phyloP scores from a whole-genome alignment of 1,140 invertebrate species.

The Doryteuthis pealeii region DNA sequence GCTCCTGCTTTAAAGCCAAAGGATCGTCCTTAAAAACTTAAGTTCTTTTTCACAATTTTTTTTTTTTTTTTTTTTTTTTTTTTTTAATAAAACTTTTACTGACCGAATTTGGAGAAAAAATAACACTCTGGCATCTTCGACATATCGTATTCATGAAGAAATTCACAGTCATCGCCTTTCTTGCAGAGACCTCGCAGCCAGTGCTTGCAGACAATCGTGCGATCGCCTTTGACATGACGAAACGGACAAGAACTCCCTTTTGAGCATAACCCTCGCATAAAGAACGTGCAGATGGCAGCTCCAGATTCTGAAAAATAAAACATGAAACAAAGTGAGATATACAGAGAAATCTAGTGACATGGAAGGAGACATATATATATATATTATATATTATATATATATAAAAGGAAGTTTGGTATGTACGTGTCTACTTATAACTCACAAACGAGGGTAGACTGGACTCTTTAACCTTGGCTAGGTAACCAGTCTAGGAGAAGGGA shows the following conservation, averaged over 20 bases:
- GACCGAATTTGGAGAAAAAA: slow-evolving; percentile 84
- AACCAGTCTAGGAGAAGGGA: no score
- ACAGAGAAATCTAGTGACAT: not conserved
- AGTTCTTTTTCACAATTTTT: no score
- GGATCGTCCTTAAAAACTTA: no score
- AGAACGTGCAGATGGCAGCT: slow-evolving; percentile 94
- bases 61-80: no score
- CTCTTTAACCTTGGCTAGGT: no score
- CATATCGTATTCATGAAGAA: slow-evolving; percentile 99
- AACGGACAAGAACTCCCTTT: slow-evolving; percentile 93
- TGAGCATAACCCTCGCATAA: slow-evolving; percentile 75
- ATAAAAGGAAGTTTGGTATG: no score
- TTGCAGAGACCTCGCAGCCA: slow-evolving; percentile 98
- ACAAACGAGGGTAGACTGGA: no score
- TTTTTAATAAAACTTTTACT: no score
- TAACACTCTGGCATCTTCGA: slow-evolving; percentile 99
- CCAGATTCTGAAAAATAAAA: slow-evolving; percentile 80
- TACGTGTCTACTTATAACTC: no score
- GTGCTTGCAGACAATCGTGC: slow-evolving; percentile 99
- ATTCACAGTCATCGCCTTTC: slow-evolving; percentile 99
- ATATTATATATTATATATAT: no score
- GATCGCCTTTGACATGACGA: slow-evolving; percentile 93
- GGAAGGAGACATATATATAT: not conserved
- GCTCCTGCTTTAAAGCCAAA: no score
- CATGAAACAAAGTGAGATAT: slow-evolving; percentile 15